Evolutionary conservation across 2,797 vertebrate species (phyloP).

Genomic region (Poeciliopsis turneri): DNA sequence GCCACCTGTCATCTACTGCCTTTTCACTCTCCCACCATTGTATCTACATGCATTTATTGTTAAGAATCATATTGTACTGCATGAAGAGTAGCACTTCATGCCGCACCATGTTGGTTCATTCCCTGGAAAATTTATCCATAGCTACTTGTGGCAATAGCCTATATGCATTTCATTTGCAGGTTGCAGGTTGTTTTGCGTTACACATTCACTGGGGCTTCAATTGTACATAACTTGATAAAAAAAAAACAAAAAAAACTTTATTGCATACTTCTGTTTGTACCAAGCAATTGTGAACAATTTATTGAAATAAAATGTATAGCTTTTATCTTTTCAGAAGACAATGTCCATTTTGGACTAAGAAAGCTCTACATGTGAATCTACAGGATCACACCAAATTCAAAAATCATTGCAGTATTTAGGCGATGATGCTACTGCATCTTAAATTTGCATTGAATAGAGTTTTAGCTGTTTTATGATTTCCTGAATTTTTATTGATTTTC

Average conservation of each 20-base stretch:
- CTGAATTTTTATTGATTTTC: background rate
- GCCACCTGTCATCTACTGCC: background rate
- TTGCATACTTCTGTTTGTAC: background rate
- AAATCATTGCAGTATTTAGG: background rate
- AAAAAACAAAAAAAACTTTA: background rate
- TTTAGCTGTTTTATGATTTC: background rate
- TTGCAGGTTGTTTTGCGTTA: background rate
- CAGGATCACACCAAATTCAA: background rate
- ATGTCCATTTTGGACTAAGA: background rate
- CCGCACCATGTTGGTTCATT: background rate
- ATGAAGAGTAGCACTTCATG: background rate
- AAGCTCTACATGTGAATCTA: background rate
- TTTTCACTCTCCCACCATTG: background rate
- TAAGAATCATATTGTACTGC: background rate
- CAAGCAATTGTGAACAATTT: background rate
- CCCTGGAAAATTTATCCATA: background rate
- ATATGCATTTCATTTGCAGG: background rate
- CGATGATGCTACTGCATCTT: background rate
- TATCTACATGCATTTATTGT: background rate
- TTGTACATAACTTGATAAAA: background rate
- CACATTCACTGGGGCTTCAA: background rate
- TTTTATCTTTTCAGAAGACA: background rate
- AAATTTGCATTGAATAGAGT: background rate
- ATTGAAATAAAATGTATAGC: background rate
- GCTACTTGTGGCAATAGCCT: background rate